These are phyloP conservation scores for Crossocerus cetratus DNA, from an alignment of 2,888 invertebrate species.

Conservation along the genomic window DNA sequence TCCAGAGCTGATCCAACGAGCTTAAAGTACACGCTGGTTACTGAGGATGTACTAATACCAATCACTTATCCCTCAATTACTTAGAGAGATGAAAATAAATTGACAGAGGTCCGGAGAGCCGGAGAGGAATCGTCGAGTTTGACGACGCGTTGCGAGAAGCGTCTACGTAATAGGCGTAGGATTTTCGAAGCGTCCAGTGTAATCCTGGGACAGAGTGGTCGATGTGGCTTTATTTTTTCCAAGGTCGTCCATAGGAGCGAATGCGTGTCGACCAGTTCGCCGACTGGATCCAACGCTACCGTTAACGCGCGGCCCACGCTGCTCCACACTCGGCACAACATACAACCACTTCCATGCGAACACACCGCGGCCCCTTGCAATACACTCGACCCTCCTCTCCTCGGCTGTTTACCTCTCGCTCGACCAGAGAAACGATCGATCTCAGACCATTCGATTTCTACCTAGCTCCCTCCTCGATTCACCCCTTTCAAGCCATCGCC, in stretches of 20 bases:
- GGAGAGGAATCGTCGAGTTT: too few relatives aligned
- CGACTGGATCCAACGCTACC: conserved; percentile 40
- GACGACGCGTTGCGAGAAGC: too few relatives aligned
- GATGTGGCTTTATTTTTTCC: conserved; percentile 22
- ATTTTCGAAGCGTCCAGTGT: background rate
- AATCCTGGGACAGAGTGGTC: background rate
- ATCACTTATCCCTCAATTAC: too few relatives aligned
- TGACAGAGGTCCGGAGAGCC: too few relatives aligned
- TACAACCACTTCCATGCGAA: background rate
- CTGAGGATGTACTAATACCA: too few relatives aligned
- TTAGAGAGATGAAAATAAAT: too few relatives aligned
- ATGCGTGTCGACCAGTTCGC: conserved; percentile 40
- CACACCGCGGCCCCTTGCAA: background rate
- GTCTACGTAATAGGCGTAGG: too few relatives aligned
- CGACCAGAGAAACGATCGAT: conserved; percentile 10
- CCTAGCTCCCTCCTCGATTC: background rate
- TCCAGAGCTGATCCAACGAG: too few relatives aligned
- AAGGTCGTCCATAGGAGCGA: conserved; percentile 34
- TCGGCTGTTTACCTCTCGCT: conserved; percentile 34
- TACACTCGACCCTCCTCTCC: conserved; percentile 8
- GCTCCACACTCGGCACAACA: background rate
- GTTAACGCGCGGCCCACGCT: conserved; percentile 28
- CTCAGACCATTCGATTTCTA: background rate
- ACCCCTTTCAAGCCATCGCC: background rate
- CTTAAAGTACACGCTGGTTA: too few relatives aligned